Conservation (phyloP, 2,888 invertebrate species). For the Drosophila parthenogenetica region DNA sequence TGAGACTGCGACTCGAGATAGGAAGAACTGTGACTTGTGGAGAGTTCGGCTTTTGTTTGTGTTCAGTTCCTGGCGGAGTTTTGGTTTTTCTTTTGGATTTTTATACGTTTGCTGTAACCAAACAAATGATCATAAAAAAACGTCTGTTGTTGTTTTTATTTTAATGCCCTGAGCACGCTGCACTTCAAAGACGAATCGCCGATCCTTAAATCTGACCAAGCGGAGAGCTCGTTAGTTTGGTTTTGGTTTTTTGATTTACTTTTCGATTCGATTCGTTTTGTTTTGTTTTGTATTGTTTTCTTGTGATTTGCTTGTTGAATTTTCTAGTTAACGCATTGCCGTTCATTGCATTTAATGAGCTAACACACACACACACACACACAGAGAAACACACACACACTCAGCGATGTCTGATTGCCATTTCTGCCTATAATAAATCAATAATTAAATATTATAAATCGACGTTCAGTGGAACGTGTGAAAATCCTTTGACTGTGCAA, state of each 20-base stretch:
- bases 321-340: slow-evolving; percentile 66
- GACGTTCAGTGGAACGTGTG: slow-evolving; percentile 63
- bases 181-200: slow-evolving; percentile 69
- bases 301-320: slow-evolving; percentile 51
- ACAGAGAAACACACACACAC: not conserved
- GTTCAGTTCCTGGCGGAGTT: slow-evolving; percentile 45
- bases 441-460: slow-evolving; percentile 62
- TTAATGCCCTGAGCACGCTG: slow-evolving; percentile 56
- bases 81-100: slow-evolving; percentile 20
- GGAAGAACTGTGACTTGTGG: slow-evolving; percentile 21
- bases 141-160: slow-evolving; percentile 38
- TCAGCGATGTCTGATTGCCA: slow-evolving; percentile 14
- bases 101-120: slow-evolving; percentile 77
- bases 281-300: slow-evolving; percentile 28
- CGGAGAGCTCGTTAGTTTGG: slow-evolving; percentile 64
- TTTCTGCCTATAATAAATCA: slow-evolving; percentile 64
- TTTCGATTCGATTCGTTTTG: slow-evolving; percentile 40
- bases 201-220: slow-evolving; percentile 54
- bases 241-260: slow-evolving; percentile 40
- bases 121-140: slow-evolving; percentile 74
- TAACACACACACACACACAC: slow-evolving; percentile 37
- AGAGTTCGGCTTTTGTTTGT: slow-evolving; percentile 63
- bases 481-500: slow-evolving; percentile 73
- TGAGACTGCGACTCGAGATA: slow-evolving; percentile 14
- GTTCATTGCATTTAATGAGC: slow-evolving; percentile 67